Evolutionary conservation across 2,888 invertebrate genomes (phyloP), one percentile per base, ranked within the genome.

Genomic region (Nomada goodeniana): DNA sequence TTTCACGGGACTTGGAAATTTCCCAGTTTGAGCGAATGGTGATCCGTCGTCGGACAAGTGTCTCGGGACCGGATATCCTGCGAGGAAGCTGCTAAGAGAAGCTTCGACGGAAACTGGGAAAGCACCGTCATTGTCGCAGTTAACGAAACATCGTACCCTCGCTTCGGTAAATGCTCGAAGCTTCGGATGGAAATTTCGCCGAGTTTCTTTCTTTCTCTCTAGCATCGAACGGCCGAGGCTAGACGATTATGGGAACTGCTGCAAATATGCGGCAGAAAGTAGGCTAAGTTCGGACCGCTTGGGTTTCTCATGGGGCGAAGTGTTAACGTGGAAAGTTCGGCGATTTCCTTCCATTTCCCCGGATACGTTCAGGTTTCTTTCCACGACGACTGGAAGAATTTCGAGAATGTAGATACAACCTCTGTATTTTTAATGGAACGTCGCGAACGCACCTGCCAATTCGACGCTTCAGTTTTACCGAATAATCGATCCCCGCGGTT

Each of bases 1-100:
- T 73, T 73, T 67, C 50, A 59, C 73, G 36, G 23, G 65, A 65
- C 65, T 50, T 9, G 2, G 11, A 67, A 23, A 73, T 47, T 18
- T 29, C 52, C 11, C n/a, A 7, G 26, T 29, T 15, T 11, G 2
- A 57, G 7, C 59, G 23, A 10, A 18, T 7, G 15, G 10, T 55
- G 15, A 7, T 53, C 26, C 10, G 10, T 36, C 18, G 57, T 29
- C 57, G 10, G 50, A 73, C 50, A 36, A 36, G 18, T 15, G 7
- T 2, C 26, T 2, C 0, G 7, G 18, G 29, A 59, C 9, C 65
- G 65, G 73, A 73, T 50, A 42, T 73, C 73, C 65, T 57, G 44
- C 26, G 72, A 64, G 10, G 29, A 15, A 59, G 47, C 29, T 23
- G 0, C 20, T 11, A 18, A n/a, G 2, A 52, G 10, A 0, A n/a